Percentiles rank a stretch among this genome's conserved stretches.
These are phyloP conservation scores for Poecilia gillii DNA, from an alignment of 2,797 vertebrate genomes.

Conservation along the genomic window DNA sequence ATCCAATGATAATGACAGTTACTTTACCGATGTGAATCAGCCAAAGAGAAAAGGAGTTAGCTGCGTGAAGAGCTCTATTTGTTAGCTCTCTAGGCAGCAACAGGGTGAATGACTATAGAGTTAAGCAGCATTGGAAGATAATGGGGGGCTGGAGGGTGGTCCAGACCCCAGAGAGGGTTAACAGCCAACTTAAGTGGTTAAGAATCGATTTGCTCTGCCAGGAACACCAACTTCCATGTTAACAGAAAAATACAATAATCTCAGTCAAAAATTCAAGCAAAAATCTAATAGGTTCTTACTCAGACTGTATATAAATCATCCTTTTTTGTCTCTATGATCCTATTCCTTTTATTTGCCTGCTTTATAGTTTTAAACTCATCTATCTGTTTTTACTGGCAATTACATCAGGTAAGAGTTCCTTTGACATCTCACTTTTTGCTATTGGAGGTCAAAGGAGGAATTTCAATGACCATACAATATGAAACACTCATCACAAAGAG, in stretches of 20 bases:
- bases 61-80: constrained; percentile 68
- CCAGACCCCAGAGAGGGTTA: constrained; percentile 69
- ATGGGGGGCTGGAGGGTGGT: constrained; percentile 46
- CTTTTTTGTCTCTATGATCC: constrained; percentile 23
- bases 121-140: constrained; percentile 56
- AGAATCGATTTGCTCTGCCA: constrained; percentile 55
- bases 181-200: constrained; percentile 60
- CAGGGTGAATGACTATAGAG: constrained; percentile 69
- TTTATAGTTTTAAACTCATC: constrained; percentile 39
- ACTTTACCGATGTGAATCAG: constrained; percentile 69
- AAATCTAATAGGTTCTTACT: constrained; percentile 28
- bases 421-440: constrained; percentile 66
- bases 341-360: constrained; percentile 33
- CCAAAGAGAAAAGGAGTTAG: constrained; percentile 68
- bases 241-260: constrained; percentile 57
- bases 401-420: constrained; percentile 46
- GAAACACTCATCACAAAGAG: constrained; percentile 76
- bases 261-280: constrained; percentile 16
- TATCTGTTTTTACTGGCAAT: constrained; percentile 55
- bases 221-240: constrained; percentile 63
- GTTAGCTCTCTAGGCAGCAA: constrained; percentile 74
- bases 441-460: constrained; percentile 47
- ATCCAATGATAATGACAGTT: constrained; percentile 66
- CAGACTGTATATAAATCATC: constrained; percentile 37
- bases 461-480: constrained; percentile 66